Conservation (phyloP, 2,113 vertebrate species). For the Montifringilla adamsi region DNA sequence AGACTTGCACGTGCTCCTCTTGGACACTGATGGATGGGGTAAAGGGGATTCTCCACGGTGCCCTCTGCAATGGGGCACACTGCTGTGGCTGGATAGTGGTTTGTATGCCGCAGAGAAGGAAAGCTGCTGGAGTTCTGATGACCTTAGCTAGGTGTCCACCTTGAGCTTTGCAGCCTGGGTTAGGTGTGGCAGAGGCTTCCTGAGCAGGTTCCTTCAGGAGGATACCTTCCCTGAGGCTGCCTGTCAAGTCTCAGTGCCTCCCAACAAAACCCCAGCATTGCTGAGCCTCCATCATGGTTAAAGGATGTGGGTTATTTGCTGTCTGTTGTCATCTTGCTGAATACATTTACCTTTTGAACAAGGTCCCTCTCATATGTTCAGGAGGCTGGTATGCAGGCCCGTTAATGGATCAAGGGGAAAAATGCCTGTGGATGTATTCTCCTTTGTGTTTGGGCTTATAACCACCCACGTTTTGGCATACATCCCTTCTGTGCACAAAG, state of each 20-base stretch:
- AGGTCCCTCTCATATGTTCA: constrained; percentile 39
- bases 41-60: accelerated
- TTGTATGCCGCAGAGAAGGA: not conserved
- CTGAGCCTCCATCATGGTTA: not conserved
- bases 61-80: not conserved
- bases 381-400: constrained; percentile 60
- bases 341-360: constrained; percentile 65
- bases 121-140: not conserved
- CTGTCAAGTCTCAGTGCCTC: not conserved
- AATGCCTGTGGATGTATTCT: constrained; percentile 66
- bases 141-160: constrained; percentile 44
- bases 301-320: constrained; percentile 4
- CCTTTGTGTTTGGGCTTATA: constrained; percentile 62
- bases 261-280: not conserved
- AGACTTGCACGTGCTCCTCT: not conserved
- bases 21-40: not conserved
- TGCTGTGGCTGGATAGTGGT: not conserved
- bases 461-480: constrained; percentile 67
- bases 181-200: constrained; percentile 12
- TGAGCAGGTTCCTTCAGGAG: not conserved
- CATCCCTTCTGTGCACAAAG: constrained; percentile 63
- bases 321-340: constrained; percentile 49
- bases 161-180: not conserved
- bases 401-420: constrained; percentile 60
- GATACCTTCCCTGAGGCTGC: constrained; percentile 3